A percentile compares a stretch with the other conserved stretches of the same genome.
Evolutionary conservation across 2,797 vertebrate genomes (phyloP).

Genomic region (Thunnus albacares): DNA sequence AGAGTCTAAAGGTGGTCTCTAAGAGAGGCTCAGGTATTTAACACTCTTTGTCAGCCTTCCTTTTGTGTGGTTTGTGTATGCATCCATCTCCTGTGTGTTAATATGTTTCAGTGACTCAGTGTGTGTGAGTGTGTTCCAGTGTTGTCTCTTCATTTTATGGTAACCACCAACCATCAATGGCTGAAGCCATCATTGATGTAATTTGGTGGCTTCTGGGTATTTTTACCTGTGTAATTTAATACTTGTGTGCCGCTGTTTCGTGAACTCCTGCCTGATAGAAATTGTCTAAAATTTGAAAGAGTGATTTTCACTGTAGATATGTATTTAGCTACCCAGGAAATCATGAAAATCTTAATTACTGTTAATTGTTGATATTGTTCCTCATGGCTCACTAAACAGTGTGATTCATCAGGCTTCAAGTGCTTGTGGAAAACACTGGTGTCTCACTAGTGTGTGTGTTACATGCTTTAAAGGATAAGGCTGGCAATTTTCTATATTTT

Average conservation of each 20-base stretch:
- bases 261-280: slow-evolving; percentile 13
- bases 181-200: not conserved
- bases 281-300: not conserved
- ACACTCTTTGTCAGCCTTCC: not conserved
- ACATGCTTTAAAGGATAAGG: no score
- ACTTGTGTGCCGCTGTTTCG: slow-evolving; percentile 22
- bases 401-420: slow-evolving; percentile 13
- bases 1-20: slow-evolving; percentile 95
- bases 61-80: not conserved
- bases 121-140: not conserved
- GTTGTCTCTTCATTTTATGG: not conserved
- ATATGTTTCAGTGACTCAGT: not conserved
- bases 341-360: slow-evolving; percentile 12
- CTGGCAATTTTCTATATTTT: no score
- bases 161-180: not conserved
- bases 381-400: not conserved
- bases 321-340: not conserved
- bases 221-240: slow-evolving; percentile 9
- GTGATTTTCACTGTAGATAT: not conserved
- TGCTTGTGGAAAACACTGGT: not conserved
- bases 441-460: not conserved
- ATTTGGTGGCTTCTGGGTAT: slow-evolving; percentile 14
- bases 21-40: slow-evolving; percentile 97
- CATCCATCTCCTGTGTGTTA: not conserved
- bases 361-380: not conserved